phyloP scores from a whole-genome alignment of 1,140 invertebrate genomes.

The Pararge aegeria region DNA sequence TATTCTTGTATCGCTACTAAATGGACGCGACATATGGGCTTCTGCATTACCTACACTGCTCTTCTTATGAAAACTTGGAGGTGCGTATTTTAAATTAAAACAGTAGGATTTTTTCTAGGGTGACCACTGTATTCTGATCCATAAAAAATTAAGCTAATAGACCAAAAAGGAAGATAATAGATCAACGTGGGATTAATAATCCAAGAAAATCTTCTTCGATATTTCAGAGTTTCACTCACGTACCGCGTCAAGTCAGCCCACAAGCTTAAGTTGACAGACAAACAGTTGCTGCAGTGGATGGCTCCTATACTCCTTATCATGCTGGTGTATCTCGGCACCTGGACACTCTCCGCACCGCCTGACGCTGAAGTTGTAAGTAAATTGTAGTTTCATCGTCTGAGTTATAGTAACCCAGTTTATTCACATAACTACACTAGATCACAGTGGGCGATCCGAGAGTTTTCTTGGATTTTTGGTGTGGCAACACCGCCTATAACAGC shows the following conservation, averaged over 20 bases:
- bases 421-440: too few relatives aligned
- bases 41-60: constrained; percentile 94
- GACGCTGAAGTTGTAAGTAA: constrained; percentile 80
- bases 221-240: constrained; percentile 91
- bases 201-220: background rate
- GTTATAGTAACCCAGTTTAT: too few relatives aligned
- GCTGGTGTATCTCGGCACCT: constrained; percentile 92
- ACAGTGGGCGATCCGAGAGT: too few relatives aligned
- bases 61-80: constrained; percentile 96
- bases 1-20: constrained; percentile 93
- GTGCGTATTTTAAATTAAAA: constrained; percentile 66
- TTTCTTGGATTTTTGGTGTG: too few relatives aligned
- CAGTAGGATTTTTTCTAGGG: too few relatives aligned
- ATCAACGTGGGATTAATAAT: background rate
- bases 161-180: too few relatives aligned
- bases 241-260: constrained; percentile 96
- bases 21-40: constrained; percentile 94
- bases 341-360: constrained; percentile 92
- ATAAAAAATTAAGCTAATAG: too few relatives aligned
- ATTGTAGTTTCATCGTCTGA: too few relatives aligned
- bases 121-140: too few relatives aligned
- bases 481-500: too few relatives aligned
- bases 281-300: constrained; percentile 94
- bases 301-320: constrained; percentile 93
- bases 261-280: constrained; percentile 95